These are phyloP conservation scores for Pelecanus crispus DNA, from an alignment of 2,113 vertebrate genomes.

Conservation along the genomic window DNA sequence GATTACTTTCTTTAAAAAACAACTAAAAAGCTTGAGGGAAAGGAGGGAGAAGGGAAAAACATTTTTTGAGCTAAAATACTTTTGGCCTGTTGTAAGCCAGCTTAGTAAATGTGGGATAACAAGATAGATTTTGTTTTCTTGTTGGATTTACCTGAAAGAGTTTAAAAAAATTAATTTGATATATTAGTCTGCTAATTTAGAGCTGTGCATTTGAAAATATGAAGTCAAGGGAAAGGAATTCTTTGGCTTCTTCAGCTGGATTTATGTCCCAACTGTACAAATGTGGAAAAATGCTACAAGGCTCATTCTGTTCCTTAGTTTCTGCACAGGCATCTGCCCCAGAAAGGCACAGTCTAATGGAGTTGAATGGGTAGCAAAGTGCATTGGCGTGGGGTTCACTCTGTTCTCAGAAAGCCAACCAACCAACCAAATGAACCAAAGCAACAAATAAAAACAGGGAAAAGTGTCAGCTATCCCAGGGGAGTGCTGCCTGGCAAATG, in stretches of 20 bases:
- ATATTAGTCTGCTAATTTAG: neutral
- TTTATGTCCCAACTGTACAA: neutral
- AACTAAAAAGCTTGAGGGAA: neutral
- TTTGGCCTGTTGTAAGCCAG: neutral
- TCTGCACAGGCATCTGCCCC: neutral
- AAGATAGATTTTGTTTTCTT: neutral
- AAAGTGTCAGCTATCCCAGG: neutral
- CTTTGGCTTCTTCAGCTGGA: neutral
- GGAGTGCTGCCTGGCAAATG: neutral
- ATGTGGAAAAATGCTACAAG: accelerated
- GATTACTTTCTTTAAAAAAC: neutral
- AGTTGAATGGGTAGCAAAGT: neutral
- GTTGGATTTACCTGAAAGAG: neutral
- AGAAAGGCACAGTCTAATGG: neutral
- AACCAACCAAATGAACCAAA: neutral
- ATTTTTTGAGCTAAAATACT: neutral
- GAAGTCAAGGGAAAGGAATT: neutral
- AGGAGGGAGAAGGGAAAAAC: neutral
- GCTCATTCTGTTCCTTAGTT: neutral
- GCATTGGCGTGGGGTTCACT: neutral
- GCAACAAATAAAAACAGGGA: neutral
- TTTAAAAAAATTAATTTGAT: neutral
- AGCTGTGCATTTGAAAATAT: neutral
- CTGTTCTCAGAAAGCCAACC: neutral
- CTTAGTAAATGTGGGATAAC: neutral